A percentile compares a stretch with the other conserved stretches of the same genome.
phyloP scores from a whole-genome alignment of 2,888 invertebrate genomes.

The Neria commutata region DNA sequence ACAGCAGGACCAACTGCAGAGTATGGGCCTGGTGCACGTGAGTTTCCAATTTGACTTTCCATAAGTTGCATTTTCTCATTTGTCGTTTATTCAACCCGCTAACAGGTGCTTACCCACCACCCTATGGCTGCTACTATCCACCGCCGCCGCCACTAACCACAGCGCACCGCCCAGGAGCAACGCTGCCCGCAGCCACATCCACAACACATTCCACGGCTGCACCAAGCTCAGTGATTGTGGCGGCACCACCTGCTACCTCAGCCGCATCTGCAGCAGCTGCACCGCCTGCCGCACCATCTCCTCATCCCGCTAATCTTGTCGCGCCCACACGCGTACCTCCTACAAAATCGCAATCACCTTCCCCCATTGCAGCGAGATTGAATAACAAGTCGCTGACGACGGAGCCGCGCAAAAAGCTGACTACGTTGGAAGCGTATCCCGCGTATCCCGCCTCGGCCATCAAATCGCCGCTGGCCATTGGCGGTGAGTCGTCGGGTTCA shows the following conservation, averaged over 20 bases:
- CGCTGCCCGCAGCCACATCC: slow-evolving; percentile 30
- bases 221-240: slow-evolving; percentile 50
- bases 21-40: slow-evolving; percentile 51
- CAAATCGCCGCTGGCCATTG: slow-evolving; percentile 48
- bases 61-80: not conserved
- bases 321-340: slow-evolving; percentile 33
- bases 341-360: slow-evolving; percentile 34
- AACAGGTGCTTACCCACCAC: slow-evolving; percentile 37
- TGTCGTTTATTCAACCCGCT: too few relatives aligned
- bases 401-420: slow-evolving; percentile 53
- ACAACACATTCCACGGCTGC: slow-evolving; percentile 46
- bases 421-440: slow-evolving; percentile 56
- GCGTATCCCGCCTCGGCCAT: slow-evolving; percentile 46
- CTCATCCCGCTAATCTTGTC: slow-evolving; percentile 30
- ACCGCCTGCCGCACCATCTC: slow-evolving; percentile 44
- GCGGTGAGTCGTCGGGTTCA: slow-evolving; percentile 45
- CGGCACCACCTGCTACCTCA: slow-evolving; percentile 40
- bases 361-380: slow-evolving; percentile 41
- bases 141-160: slow-evolving; percentile 52
- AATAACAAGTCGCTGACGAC: slow-evolving; percentile 23
- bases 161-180: slow-evolving; percentile 40
- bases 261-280: slow-evolving; percentile 29
- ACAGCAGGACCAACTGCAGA: slow-evolving; percentile 39
- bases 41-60: slow-evolving; percentile 29
- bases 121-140: slow-evolving; percentile 58